Evolutionary conservation across 2,113 vertebrate species (phyloP).

Genomic region (Amazona guildingii): DNA sequence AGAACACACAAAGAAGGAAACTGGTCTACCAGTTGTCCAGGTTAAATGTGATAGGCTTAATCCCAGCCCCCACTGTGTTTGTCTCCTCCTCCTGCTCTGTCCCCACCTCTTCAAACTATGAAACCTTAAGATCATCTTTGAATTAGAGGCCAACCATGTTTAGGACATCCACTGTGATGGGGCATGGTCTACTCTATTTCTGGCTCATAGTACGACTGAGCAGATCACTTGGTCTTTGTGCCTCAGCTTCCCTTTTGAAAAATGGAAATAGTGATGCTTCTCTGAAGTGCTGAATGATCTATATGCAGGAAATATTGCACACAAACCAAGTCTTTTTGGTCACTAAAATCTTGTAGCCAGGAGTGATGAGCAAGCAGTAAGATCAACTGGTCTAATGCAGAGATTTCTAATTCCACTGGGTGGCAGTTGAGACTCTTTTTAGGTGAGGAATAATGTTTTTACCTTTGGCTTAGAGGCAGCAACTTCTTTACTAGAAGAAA

Average conservation of each 20-base stretch:
- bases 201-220: not conserved
- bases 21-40: not conserved
- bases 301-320: not conserved
- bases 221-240: not conserved
- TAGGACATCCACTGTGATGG: not conserved
- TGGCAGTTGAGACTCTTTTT: constrained; percentile 55
- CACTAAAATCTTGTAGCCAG: not conserved
- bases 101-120: not conserved
- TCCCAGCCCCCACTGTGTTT: not conserved
- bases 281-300: not conserved
- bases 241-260: not conserved
- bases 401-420: constrained; percentile 48
- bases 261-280: not conserved
- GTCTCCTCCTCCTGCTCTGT: not conserved
- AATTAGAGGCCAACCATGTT: not conserved
- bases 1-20: not conserved
- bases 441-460: not conserved
- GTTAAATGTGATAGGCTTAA: not conserved
- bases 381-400: constrained; percentile 1
- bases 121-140: not conserved
- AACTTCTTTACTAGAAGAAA: not conserved
- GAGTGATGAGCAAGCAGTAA: not conserved
- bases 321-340: not conserved
- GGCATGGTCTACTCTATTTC: not conserved
- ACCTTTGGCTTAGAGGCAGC: not conserved